Conservation (phyloP, 2,888 invertebrate species). For the Ditylenchus weischeri region DNA sequence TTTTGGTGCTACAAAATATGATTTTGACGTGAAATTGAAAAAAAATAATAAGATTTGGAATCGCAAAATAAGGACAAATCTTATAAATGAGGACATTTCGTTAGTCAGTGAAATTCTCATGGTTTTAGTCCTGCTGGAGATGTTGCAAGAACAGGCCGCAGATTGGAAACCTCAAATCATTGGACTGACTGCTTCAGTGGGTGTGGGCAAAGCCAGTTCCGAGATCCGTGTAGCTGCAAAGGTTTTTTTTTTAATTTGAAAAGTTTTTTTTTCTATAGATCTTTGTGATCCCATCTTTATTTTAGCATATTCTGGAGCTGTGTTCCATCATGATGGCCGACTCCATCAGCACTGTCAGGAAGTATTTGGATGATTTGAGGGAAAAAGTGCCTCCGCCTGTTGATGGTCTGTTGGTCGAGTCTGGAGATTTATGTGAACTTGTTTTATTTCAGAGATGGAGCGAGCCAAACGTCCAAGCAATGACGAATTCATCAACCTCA, state of each 20-base stretch:
- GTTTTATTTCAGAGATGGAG: slow-evolving; percentile 15
- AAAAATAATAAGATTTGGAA: too few relatives aligned
- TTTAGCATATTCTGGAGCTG: slow-evolving; percentile 33
- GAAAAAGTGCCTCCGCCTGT: slow-evolving; percentile 30
- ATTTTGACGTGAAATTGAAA: too few relatives aligned
- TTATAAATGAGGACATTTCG: too few relatives aligned
- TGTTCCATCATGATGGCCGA: slow-evolving; percentile 32
- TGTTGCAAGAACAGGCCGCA: slow-evolving; percentile 17
- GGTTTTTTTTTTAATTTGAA: slow-evolving; percentile 6
- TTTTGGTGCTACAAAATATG: too few relatives aligned
- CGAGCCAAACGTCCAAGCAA: slow-evolving; percentile 16
- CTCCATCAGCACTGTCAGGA: slow-evolving; percentile 28
- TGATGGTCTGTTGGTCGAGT: slow-evolving; percentile 26
- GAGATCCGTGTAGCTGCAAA: slow-evolving; percentile 7
- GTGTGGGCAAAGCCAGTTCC: slow-evolving; percentile 31
- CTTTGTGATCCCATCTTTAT: neutral
- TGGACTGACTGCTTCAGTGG: slow-evolving; percentile 46
- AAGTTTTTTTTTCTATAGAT: neutral
- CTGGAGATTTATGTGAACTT: neutral
- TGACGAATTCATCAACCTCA: slow-evolving; percentile 18
- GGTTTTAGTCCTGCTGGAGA: slow-evolving; percentile 35
- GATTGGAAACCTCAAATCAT: slow-evolving; percentile 36
- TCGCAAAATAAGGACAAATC: too few relatives aligned
- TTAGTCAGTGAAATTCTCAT: too few relatives aligned
- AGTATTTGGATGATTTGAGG: slow-evolving; percentile 26